These are phyloP conservation scores for Bergia sp. DNA, from an alignment of 92 coral and sea anemone species.

Conservation along the genomic window DNA sequence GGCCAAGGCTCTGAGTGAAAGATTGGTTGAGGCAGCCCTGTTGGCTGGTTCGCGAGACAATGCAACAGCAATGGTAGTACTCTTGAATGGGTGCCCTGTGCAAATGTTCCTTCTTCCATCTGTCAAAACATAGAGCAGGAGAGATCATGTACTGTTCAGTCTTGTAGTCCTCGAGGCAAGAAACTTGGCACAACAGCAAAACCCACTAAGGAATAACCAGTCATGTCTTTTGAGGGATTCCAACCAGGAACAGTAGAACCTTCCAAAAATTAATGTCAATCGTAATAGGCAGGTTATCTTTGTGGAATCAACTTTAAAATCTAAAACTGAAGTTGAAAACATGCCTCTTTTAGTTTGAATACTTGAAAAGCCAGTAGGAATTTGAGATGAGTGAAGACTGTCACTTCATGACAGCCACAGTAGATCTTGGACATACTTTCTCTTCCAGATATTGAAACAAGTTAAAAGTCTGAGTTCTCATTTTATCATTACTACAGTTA, in stretches of 20 bases:
- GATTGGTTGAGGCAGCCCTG: constrained; percentile 89
- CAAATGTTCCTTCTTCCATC: constrained; percentile 85
- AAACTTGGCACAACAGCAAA: not conserved
- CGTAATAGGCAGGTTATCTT: not conserved
- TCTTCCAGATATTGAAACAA: too few relatives aligned
- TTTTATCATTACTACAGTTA: too few relatives aligned
- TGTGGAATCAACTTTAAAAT: not conserved
- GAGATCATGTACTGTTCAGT: too few relatives aligned
- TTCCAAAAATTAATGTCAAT: not conserved
- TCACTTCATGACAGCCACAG: too few relatives aligned
- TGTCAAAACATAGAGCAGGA: constrained; percentile 5
- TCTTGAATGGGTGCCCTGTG: constrained; percentile 78
- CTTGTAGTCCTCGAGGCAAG: not conserved
- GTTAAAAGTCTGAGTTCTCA: too few relatives aligned
- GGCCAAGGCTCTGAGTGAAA: constrained; percentile 82
- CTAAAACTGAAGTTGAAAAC: too few relatives aligned
- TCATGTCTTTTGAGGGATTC: not conserved
- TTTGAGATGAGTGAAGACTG: too few relatives aligned
- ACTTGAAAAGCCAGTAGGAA: too few relatives aligned
- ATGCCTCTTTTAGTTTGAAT: too few relatives aligned
- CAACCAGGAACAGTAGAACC: too few relatives aligned
- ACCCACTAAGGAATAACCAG: not conserved
- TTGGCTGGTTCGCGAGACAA: constrained; percentile 88
- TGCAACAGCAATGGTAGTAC: constrained; percentile 81
- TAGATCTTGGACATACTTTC: too few relatives aligned